These are phyloP conservation scores for Lycodopsis pacificus DNA, from an alignment of 2,797 vertebrate genomes.

Conservation along the genomic window DNA sequence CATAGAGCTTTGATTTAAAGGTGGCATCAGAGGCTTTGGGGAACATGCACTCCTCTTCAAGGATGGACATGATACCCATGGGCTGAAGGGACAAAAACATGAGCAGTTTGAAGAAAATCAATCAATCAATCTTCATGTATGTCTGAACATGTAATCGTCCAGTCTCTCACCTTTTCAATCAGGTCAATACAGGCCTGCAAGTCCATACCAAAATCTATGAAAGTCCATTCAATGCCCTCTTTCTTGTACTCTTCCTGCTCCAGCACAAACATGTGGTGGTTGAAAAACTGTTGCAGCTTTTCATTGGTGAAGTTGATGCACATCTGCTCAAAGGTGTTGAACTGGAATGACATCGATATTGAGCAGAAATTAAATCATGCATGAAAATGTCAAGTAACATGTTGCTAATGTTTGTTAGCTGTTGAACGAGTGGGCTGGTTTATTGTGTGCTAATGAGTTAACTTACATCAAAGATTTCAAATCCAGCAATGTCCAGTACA, in stretches of 20 bases:
- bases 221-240: constrained; percentile 85
- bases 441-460: constrained; percentile 56
- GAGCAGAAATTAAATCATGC: not conserved
- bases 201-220: constrained; percentile 87
- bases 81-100: constrained; percentile 68
- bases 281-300: constrained; percentile 91
- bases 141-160: not conserved
- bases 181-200: constrained; percentile 86
- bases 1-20: constrained; percentile 86
- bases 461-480: constrained; percentile 91
- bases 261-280: constrained; percentile 90
- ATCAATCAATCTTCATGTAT: not conserved
- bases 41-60: constrained; percentile 95
- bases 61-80: constrained; percentile 93
- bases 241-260: constrained; percentile 89
- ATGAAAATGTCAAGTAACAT: not conserved
- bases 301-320: constrained; percentile 93
- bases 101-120: not conserved
- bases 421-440: not conserved
- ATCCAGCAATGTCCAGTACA: constrained; percentile 90
- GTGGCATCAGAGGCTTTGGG: constrained; percentile 84
- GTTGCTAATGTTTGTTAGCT: not conserved
- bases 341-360: constrained; percentile 70
- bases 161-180: constrained; percentile 83
- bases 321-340: constrained; percentile 92